Base-by-base conservation (phyloP, 2,797 vertebrate species). In the Notamacropus eugenii region DNA sequence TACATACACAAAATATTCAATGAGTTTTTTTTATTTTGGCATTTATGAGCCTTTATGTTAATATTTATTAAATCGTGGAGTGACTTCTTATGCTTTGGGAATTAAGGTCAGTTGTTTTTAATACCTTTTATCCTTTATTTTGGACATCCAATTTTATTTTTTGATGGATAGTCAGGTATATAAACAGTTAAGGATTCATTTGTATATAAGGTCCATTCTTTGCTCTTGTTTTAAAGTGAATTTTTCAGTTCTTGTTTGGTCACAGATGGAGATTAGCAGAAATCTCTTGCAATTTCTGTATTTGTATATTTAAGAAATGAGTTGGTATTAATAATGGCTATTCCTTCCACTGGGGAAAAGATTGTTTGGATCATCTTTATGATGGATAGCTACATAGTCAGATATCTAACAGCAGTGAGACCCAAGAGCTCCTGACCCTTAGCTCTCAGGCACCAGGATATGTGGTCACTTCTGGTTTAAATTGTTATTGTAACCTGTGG, bases 171-270 rank as follows among this genome's bases (percentile, higher is more conserved):
- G 19, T 93, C 96, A 93, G 34, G 92, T 91, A 55, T 94, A n/a
- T 93, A 97, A 28, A 46, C 31, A 91, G 59, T 59, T 95, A 93
- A 74, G 19, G 46, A 55, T 74, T 93, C 92, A n/a, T 22, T 58
- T 92, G 91, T 46, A 87, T 95, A 52, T 74, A 82, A 55, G 40
- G 29, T 28, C 52, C 56, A 4, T 52, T 92, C 90, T 94, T 93
- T 4, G 54, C 93, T 93, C 40, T 93, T 67, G 50, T 93, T 94
- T 34, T 55, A 52, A 46, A 92, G 74, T 92, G 9, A 90, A 82
- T 87, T 91, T 97, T 95, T 57, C 12, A 95, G 11, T 95, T 95
- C 31, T 93, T 55, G 57, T 10, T 95, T 93, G 87, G 55, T 94
- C 91, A 67, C 93, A 96, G 97, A 92, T 93, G 74, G 90, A 90